Evolutionary conservation across 1,140 invertebrate species (phyloP).

Genomic region (Anastatus disparis): DNA sequence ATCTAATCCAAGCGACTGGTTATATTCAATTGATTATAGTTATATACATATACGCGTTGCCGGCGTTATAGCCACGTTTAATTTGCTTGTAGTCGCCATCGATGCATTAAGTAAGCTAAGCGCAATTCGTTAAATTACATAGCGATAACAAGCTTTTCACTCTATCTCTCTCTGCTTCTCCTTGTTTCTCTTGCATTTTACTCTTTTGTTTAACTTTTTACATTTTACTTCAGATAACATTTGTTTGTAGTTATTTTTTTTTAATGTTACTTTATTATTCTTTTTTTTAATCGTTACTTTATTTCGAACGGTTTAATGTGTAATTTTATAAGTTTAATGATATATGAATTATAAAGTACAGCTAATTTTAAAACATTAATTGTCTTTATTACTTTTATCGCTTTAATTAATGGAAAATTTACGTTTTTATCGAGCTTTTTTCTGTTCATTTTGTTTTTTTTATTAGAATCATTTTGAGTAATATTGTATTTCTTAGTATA

Average conservation of each 20-base stretch:
- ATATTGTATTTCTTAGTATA: no score
- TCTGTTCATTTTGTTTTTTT: no score
- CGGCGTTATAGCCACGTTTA: no score
- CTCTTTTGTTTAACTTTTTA: slow-evolving; percentile 5
- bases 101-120: slow-evolving; percentile 12
- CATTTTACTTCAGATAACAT: neutral
- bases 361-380: neutral
- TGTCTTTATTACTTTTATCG: no score
- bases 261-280: neutral
- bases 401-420: no score
- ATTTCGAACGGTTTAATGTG: no score
- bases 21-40: no score
- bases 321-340: neutral
- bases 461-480: no score
- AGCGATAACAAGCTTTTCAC: slow-evolving; percentile 20
- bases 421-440: no score
- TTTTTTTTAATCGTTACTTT: no score
- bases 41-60: no score
- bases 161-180: neutral
- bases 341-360: neutral
- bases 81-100: neutral
- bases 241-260: neutral
- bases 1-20: no score
- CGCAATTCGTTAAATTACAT: slow-evolving; percentile 12
- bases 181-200: neutral